A percentile compares a stretch with the other conserved stretches of the same genome.
Evolutionary conservation across 1,140 invertebrate genomes (phyloP).

Genomic region (Helicoverpa armigera): DNA sequence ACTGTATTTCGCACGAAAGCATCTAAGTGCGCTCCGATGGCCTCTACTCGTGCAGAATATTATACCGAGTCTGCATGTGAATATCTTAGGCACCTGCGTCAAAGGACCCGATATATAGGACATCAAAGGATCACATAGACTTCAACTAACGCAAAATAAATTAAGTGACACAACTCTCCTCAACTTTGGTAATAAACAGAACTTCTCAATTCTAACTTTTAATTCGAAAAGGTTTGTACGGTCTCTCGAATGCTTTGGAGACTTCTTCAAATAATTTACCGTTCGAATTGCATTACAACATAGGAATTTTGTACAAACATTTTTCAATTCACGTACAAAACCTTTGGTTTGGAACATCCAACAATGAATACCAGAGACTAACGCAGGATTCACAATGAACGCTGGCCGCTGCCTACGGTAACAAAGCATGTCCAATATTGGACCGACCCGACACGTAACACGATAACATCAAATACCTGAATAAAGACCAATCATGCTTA

Average conservation of each 20-base stretch:
- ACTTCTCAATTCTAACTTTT: too few relatives aligned
- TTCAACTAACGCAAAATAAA: too few relatives aligned
- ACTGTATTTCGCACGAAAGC: not conserved
- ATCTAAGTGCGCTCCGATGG: not conserved
- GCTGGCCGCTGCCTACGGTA: not conserved
- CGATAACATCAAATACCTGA: conserved; percentile 17
- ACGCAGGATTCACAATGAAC: conserved; percentile 4
- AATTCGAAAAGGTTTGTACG: too few relatives aligned
- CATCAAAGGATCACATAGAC: too few relatives aligned
- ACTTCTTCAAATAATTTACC: too few relatives aligned
- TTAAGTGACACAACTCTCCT: too few relatives aligned
- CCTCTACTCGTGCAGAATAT: not conserved
- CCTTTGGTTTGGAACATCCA: conserved; percentile 3
- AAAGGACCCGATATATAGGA: not conserved
- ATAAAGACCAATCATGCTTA: conserved; percentile 12
- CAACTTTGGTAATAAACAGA: too few relatives aligned
- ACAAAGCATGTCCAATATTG: conserved; percentile 16
- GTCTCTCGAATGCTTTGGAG: too few relatives aligned
- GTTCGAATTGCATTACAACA: not conserved
- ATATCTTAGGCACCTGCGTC: not conserved
- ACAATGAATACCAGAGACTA: conserved; percentile 11
- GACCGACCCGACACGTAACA: not conserved
- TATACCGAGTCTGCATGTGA: not conserved
- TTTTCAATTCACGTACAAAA: not conserved
- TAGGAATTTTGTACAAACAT: not conserved